phyloP scores from a whole-genome alignment of 2,113 vertebrate genomes.

The Vombatus ursinus region DNA sequence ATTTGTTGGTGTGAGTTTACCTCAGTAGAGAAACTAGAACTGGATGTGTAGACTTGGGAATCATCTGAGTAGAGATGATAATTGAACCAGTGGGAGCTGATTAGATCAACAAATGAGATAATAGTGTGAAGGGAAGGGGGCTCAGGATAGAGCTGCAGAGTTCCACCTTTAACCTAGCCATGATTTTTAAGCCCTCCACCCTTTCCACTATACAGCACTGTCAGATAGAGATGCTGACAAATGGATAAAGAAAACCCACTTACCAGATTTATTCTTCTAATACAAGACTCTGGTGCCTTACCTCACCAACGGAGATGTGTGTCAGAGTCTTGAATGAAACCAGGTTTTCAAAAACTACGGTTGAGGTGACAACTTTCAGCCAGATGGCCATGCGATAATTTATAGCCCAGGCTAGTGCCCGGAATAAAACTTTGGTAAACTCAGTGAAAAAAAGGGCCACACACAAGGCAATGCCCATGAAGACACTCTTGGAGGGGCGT shows the following conservation, averaged over 20 bases:
- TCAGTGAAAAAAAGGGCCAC: conserved; percentile 84
- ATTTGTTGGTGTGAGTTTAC: neutral
- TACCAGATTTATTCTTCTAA: neutral
- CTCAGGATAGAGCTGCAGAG: neutral
- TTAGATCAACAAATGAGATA: neutral
- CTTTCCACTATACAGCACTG: neutral
- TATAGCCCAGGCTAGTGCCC: conserved; percentile 85
- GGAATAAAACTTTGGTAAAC: conserved; percentile 82
- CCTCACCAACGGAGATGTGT: conserved; percentile 86
- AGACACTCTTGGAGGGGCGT: conserved; percentile 23
- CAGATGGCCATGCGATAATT: conserved; percentile 86
- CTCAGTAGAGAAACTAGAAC: neutral
- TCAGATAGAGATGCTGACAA: neutral
- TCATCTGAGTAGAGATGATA: neutral
- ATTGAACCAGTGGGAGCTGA: neutral
- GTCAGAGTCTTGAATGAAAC: conserved; percentile 82
- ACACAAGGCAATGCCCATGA: conserved; percentile 82
- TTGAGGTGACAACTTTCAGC: conserved; percentile 84
- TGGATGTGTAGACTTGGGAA: neutral
- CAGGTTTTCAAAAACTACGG: conserved; percentile 85
- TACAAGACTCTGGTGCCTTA: conserved; percentile 55
- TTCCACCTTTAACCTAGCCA: neutral
- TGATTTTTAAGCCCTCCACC: neutral
- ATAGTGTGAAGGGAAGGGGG: neutral
- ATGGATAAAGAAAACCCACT: neutral